Evolutionary conservation across 2,797 vertebrate species (phyloP).

Genomic region (Galaxias olidus): DNA sequence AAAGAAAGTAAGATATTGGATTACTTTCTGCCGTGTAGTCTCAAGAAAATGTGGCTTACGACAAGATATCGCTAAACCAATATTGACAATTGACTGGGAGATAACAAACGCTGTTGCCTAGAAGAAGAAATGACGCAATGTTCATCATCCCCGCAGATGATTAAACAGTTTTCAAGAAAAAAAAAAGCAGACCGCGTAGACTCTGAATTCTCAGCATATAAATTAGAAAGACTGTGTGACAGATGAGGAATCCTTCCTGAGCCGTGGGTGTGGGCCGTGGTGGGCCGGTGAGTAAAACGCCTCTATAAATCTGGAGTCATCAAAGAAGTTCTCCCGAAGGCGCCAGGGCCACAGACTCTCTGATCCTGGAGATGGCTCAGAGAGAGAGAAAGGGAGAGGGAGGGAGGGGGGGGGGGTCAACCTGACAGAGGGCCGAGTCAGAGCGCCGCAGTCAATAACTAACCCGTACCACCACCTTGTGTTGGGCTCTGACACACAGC

Average conservation of each 20-base stretch:
- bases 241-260: background rate
- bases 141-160: no score
- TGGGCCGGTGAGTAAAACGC: constrained; percentile 40
- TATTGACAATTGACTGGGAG: no score
- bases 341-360: constrained; percentile 46
- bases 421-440: constrained; percentile 52
- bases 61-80: no score
- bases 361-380: constrained; percentile 42
- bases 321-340: constrained; percentile 64
- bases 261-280: background rate
- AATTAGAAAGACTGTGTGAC: background rate
- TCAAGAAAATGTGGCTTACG: no score
- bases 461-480: constrained; percentile 32
- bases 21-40: no score
- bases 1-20: no score
- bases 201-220: background rate
- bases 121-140: no score
- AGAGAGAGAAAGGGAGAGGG: constrained; percentile 7
- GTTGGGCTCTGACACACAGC: constrained; percentile 40
- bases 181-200: background rate
- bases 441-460: constrained; percentile 55
- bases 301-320: constrained; percentile 67
- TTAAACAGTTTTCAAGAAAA: no score
- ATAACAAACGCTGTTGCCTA: no score
- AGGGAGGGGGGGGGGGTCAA: background rate